phyloP scores from a whole-genome alignment of 92 coral and sea anemone genomes.

The Actinostola sp. region DNA sequence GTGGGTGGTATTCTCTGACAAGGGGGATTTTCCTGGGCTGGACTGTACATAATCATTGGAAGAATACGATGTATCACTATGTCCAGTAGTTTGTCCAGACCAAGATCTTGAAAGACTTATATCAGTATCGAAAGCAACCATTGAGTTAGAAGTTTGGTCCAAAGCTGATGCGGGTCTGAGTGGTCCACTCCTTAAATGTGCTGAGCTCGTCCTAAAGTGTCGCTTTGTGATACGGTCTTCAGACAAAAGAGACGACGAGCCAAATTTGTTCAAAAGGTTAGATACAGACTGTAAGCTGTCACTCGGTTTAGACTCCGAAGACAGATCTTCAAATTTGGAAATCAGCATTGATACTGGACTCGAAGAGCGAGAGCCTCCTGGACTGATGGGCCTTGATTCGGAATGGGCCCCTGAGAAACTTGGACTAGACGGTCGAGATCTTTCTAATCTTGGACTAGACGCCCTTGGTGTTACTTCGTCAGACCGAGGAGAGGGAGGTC shows the following conservation, averaged over 20 bases:
- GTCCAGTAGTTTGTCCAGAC: constrained; percentile 24
- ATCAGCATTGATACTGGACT: constrained; percentile 76
- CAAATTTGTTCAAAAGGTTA: constrained; percentile 73
- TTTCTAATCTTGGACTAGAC: constrained; percentile 29
- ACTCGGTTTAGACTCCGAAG: constrained; percentile 39
- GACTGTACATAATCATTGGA: constrained; percentile 22
- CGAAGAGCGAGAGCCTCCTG: constrained; percentile 62
- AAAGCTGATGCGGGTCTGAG: constrained; percentile 54
- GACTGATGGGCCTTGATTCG: constrained; percentile 66
- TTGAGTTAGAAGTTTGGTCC: constrained; percentile 17
- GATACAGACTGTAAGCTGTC: constrained; percentile 66
- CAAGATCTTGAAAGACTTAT: constrained; percentile 17
- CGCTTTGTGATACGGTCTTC: constrained; percentile 74
- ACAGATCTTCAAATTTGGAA: constrained; percentile 72
- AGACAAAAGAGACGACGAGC: constrained; percentile 68
- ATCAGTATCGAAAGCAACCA: neutral
- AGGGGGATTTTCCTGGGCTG: constrained; percentile 28
- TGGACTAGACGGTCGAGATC: constrained; percentile 47
- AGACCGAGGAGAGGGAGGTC: constrained; percentile 1
- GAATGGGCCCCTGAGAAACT: constrained; percentile 21
- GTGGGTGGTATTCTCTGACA: constrained; percentile 11
- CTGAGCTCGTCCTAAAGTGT: constrained; percentile 58
- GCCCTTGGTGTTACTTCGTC: constrained; percentile 28
- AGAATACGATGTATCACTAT: constrained; percentile 19
- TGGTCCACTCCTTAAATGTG: constrained; percentile 58